Evolutionary conservation across 2,888 invertebrate genomes (phyloP), one percentile per base, ranked within the genome.

Genomic region (Oscheius myriophilus): DNA sequence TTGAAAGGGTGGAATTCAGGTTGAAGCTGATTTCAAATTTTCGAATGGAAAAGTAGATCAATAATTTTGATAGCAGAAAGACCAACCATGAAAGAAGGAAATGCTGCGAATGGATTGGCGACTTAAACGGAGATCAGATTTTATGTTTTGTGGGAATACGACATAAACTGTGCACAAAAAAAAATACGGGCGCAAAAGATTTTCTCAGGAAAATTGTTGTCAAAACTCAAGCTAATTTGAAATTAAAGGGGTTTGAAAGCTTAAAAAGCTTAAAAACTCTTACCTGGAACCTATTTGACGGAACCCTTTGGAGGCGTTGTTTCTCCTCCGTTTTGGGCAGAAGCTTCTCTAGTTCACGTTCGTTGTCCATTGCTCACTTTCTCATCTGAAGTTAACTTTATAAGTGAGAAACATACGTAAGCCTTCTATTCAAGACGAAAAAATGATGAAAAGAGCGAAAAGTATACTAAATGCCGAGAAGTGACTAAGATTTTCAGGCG

Each of bases 231-330:
- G 9, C 1, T 12, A 54, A 11, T 12, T 54, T 14, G n/a, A 11
- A n/a, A n/a, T n/a, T n/a, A n/a, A n/a, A n/a, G n/a, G n/a, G n/a
- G n/a, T n/a, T n/a, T n/a, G n/a, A n/a, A n/a, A n/a, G n/a, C 26
- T 54, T 25, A n/a, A n/a, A 33, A n/a, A 2, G 39, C 7, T 11
- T 25, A n/a, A 67, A 61, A 39, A 23, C 52, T 43, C 52, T 4
- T 21, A 68, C 68, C 63, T 68, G 68, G 63, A 68, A 68, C 23
- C 68, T 43, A 25, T 62, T 68, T 11, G 63, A 63, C 23, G 55
- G 39, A 18, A 26, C 41, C 6, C 67, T 41, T 14, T 43, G 33
- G n/a, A 67, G 25, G 14, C 16, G 12, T 41, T 49, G 14, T 25
- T 41, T 23, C 16, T 26, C 14, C 23, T 63, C 63, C 12, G 23